Percentiles rank a stretch among this genome's conserved stretches.
These are phyloP conservation scores for Drosophila mercatorum DNA, from an alignment of 2,888 invertebrate species.

Conservation along the genomic window DNA sequence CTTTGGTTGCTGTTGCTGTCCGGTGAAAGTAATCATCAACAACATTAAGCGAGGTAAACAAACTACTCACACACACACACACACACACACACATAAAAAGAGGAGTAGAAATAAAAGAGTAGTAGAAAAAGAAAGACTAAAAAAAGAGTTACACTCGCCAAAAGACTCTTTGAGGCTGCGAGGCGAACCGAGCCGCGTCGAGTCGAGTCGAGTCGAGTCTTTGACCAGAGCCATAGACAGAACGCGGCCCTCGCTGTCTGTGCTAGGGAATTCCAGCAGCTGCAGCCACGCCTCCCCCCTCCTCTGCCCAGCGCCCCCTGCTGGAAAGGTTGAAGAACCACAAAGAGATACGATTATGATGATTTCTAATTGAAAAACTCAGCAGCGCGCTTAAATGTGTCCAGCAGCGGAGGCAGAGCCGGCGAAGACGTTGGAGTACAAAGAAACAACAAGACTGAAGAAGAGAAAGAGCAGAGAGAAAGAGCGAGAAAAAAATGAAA, in stretches of 20 bases:
- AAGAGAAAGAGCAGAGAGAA: slow-evolving; percentile 19
- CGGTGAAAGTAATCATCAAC: slow-evolving; percentile 77
- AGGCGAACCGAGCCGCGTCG: background rate
- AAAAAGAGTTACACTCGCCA: slow-evolving; percentile 67
- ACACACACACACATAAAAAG: slow-evolving; percentile 11
- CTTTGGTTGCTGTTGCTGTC: slow-evolving; percentile 68
- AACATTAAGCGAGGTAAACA: slow-evolving; percentile 68
- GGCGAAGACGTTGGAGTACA: slow-evolving; percentile 48
- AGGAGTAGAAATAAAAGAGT: slow-evolving; percentile 18
- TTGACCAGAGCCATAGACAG: slow-evolving; percentile 37
- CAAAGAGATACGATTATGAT: slow-evolving; percentile 72
- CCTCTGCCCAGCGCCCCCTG: background rate
- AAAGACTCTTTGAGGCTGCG: slow-evolving; percentile 53
- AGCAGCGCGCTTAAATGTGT: slow-evolving; percentile 57
- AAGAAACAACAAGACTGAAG: slow-evolving; percentile 32
- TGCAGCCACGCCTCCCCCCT: slow-evolving; percentile 17
- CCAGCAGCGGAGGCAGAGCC: slow-evolving; percentile 41
- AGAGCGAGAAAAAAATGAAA: slow-evolving; percentile 51
- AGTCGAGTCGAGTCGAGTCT: slow-evolving; percentile 13
- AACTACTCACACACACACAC: slow-evolving; percentile 48
- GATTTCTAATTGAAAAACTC: slow-evolving; percentile 78
- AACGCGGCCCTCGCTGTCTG: slow-evolving; percentile 22
- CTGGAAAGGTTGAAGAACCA: slow-evolving; percentile 56
- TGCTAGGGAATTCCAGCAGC: slow-evolving; percentile 56
- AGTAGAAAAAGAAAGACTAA: slow-evolving; percentile 5